A percentile compares a stretch with the other conserved stretches of the same genome.
Evolutionary conservation across 1,140 invertebrate species (phyloP).

Genomic region (Lysiphlebus fabarum): DNA sequence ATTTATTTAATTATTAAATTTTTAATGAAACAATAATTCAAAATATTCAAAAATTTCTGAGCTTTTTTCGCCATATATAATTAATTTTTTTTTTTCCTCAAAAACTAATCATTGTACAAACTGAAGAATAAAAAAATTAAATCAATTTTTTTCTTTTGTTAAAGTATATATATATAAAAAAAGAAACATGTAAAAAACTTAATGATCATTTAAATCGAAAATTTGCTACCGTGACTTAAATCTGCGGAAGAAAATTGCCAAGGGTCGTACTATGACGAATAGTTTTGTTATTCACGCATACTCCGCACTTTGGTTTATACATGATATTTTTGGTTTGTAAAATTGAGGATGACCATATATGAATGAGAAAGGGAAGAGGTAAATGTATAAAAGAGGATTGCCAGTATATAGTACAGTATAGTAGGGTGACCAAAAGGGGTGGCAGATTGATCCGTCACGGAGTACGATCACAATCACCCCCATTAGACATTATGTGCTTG

Average conservation of each 20-base stretch:
- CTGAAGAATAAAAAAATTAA: too few species aligned
- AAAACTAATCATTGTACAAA: too few species aligned
- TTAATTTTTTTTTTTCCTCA: too few species aligned
- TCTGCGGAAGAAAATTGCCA: neutral
- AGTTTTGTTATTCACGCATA: conserved; percentile 26
- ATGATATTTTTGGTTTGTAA: neutral
- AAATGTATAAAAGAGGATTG: conserved; percentile 21
- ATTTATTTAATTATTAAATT: too few species aligned
- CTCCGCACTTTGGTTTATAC: conserved; percentile 12
- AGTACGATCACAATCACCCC: conserved; percentile 53
- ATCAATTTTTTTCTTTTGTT: too few species aligned
- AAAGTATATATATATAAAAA: too few species aligned
- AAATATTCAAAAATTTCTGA: too few species aligned
- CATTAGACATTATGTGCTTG: conserved; percentile 55
- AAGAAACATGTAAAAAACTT: neutral
- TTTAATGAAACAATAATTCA: too few species aligned
- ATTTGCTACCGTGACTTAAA: neutral
- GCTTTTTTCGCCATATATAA: too few species aligned
- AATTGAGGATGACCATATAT: neutral
- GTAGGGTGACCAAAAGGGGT: conserved; percentile 37
- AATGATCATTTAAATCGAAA: neutral
- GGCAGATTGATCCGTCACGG: conserved; percentile 57
- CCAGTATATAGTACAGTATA: too few species aligned
- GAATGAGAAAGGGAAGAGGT: conserved; percentile 25
- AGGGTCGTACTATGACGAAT: conserved; percentile 27